Evolutionary conservation across 2,888 invertebrate genomes (phyloP), one percentile per base, ranked within the genome.

Genomic region (Physocephala rufipes): DNA sequence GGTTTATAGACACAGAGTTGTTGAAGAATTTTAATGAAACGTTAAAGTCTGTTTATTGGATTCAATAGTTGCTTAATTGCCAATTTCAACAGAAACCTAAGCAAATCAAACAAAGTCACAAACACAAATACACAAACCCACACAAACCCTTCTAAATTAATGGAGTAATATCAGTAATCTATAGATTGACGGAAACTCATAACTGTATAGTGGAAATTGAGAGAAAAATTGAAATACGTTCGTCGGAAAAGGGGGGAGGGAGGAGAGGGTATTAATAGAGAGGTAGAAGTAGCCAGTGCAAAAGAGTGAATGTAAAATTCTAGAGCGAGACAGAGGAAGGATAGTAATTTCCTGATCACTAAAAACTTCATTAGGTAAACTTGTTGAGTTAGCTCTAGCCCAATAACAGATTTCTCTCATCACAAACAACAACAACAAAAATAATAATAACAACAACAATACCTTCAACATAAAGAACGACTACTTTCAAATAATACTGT

Each of bases 21-120:
- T 61, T n/a, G 45, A n/a, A n/a, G 30, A 80, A 78, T 81, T 81
- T 81, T 79, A 76, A 75, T 77, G 80, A 82, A 81, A 82, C 78
- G 82, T 81, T 81, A 81, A 82, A 81, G 81, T 81, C 81, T 83
- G 81, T 82, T 81, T 82, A 81, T 81, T 81, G 80, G 82, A 82
- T 82, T 82, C 82, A 82, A 82, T 83, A 82, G 82, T 83, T 83
- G 82, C 82, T 82, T 82, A 82, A 82, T 82, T 82, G 83, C 80
- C 83, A 82, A 82, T 83, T 82, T 82, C 77, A 79, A 82, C 79
- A 81, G 83, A 64, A 51, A 69, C 67, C 61, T 51, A 7, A 45
- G 26, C 55, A 45, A 19, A 16, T 12, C 30, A 21, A 30, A 53
- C 19, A 15, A 16, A 16, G 21, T 36, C 43, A n/a, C n/a, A 16